These are phyloP conservation scores for Genyomyrus donnyi DNA, from an alignment of 2,113 vertebrate species.

Conservation along the genomic window DNA sequence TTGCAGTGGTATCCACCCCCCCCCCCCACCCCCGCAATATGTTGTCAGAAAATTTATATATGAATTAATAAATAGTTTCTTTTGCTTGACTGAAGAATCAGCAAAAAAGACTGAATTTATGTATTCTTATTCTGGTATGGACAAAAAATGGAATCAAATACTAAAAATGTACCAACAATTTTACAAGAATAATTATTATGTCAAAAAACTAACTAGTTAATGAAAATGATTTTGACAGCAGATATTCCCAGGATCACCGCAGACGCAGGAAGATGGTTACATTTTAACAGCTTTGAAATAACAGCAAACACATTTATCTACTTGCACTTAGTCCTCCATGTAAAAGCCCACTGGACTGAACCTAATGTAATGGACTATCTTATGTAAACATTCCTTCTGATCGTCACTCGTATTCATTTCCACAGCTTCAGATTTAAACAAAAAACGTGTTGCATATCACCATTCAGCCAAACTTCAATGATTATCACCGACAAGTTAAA, in stretches of 20 bases:
- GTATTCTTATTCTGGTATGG: background rate
- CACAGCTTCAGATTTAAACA: background rate
- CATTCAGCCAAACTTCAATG: background rate
- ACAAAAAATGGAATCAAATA: background rate
- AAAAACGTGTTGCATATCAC: background rate
- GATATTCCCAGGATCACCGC: background rate
- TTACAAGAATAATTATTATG: background rate
- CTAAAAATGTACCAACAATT: background rate
- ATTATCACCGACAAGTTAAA: background rate
- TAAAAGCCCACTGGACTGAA: background rate
- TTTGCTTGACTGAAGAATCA: background rate
- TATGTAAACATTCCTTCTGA: background rate
- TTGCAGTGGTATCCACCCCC: background rate
- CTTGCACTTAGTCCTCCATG: background rate
- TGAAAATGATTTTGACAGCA: background rate
- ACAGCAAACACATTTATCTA: constrained; percentile 18
- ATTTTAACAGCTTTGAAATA: constrained; percentile 13
- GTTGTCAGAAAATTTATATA: background rate
- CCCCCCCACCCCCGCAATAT: background rate
- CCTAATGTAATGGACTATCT: constrained; percentile 14
- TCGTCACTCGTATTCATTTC: background rate
- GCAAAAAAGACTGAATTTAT: background rate
- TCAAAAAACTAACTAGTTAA: background rate
- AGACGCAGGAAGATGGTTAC: background rate
- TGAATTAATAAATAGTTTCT: background rate